Percentiles rank a stretch among this genome's conserved stretches.
Conservation (phyloP, 1,140 invertebrate species). For the Drosophila murphyi region DNA sequence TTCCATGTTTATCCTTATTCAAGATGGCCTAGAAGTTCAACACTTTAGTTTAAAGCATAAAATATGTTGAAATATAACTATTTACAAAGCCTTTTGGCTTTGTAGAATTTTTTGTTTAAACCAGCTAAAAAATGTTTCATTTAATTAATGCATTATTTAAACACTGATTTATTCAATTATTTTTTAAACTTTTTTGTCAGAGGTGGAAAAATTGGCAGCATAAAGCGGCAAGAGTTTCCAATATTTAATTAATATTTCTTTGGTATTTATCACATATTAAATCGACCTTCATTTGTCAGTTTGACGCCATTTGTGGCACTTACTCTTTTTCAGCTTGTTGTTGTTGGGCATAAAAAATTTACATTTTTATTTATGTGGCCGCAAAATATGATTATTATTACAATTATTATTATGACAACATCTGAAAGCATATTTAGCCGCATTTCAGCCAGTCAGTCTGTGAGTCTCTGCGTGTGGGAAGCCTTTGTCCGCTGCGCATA, state of each 20-base stretch:
- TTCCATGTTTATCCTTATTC: neutral
- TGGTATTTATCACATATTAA: slow-evolving; percentile 67
- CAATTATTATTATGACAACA: slow-evolving; percentile 64
- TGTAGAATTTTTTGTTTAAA: neutral
- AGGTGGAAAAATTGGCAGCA: slow-evolving; percentile 4
- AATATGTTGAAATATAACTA: neutral
- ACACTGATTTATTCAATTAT: neutral
- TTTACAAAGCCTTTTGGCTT: slow-evolving; percentile 1
- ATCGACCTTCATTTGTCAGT: slow-evolving; percentile 69
- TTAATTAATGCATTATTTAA: slow-evolving; percentile 31
- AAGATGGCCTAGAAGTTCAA: neutral
- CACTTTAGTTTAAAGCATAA: neutral
- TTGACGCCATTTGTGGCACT: slow-evolving; percentile 27
- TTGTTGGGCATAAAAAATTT: slow-evolving; percentile 32
- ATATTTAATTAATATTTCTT: slow-evolving; percentile 48
- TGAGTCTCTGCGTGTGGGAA: neutral
- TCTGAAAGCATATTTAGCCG: slow-evolving; percentile 37
- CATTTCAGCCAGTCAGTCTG: slow-evolving; percentile 7
- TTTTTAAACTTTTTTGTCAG: slow-evolving; percentile 2
- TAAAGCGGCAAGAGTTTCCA: slow-evolving; percentile 36
- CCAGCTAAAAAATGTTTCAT: neutral
- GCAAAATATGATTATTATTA: slow-evolving; percentile 45
- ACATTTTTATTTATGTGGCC: slow-evolving; percentile 54
- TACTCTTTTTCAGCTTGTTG: neutral
- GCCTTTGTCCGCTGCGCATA: slow-evolving; percentile 38